Base-by-base conservation (phyloP, 1,140 invertebrate species). In the Copidosoma floridanum region DNA sequence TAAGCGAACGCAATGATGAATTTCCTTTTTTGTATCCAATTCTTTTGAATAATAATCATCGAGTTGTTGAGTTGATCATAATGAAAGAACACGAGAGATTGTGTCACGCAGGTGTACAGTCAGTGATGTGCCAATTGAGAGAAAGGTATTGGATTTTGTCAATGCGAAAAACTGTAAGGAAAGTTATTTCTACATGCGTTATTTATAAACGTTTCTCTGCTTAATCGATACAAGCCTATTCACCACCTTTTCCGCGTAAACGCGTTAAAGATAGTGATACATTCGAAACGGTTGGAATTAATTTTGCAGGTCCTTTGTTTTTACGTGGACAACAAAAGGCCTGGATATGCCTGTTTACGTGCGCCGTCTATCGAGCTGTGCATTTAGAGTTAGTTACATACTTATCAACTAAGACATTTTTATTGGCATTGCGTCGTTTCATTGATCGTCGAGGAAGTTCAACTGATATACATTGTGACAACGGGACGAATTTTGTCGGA, bases 401-500 rank as follows among this genome's bases (percentile, higher is more conserved):
- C 2, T 35, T 71, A 38, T 70, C 65, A 8, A 67, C 65, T 0
- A 50, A n/a, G 59, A 52, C 11, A 68, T 71, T 59, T 26, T 65
- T 7, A 46, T 56, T 18, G 37, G 54, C 1, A 40, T 26, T 72
- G 1, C 50, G 63, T 2, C 38, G 63, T 6, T 32, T 8, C 29
- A 32, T 32, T 40, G 52, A 38, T 21, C 18, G 4, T 20, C 32
- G 69, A 63, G 73, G 74, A 37, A 53, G 70, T 58, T 75, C 73
- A 1, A 38, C 37, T 2, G 66, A 65, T 2, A 70, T 82, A 12
- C 79, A 71, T 47, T 75, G 67, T 40, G 75, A 82, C 55, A 80
- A 81, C 48, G 78, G 68, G 0, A 73, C 68, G 7, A 75, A 75
- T 64, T 77, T 80, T 44, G 59, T 61, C n/a, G 69, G 68, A 12